These are phyloP conservation scores for Sminthopsis crassicaudata DNA, from an alignment of 2,113 vertebrate genomes.

Conservation along the genomic window DNA sequence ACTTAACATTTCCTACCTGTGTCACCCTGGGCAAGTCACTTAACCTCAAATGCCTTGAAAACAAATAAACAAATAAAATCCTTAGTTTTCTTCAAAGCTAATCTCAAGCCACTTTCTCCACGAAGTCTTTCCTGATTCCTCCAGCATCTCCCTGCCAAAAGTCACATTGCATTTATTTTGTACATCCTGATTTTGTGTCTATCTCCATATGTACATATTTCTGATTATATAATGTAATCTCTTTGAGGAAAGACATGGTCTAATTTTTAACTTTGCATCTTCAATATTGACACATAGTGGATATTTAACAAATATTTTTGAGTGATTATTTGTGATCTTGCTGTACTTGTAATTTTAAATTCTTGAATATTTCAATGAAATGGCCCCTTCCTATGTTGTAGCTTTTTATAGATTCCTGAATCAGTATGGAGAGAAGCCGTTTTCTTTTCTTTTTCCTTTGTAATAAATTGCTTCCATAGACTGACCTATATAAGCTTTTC, in stretches of 20 bases:
- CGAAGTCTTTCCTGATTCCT: neutral
- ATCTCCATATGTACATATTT: neutral
- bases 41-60: too few species aligned
- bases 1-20: too few species aligned
- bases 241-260: neutral
- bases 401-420: neutral
- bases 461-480: neutral
- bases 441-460: slow-evolving; percentile 16
- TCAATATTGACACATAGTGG: neutral
- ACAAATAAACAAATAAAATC: neutral
- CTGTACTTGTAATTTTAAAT: slow-evolving; percentile 43
- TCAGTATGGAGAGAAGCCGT: neutral
- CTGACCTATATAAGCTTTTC: neutral
- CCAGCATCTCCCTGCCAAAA: neutral
- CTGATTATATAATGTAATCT: neutral
- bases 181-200: neutral
- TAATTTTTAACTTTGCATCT: neutral
- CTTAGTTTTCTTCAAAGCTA: neutral
- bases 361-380: slow-evolving; percentile 50
- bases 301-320: neutral
- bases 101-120: neutral
- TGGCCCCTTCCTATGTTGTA: slow-evolving; percentile 40
- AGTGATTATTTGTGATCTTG: slow-evolving; percentile 14
- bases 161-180: neutral
- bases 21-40: too few species aligned